phyloP scores from a whole-genome alignment of 2,113 vertebrate genomes.

The Phaethon lepturus region DNA sequence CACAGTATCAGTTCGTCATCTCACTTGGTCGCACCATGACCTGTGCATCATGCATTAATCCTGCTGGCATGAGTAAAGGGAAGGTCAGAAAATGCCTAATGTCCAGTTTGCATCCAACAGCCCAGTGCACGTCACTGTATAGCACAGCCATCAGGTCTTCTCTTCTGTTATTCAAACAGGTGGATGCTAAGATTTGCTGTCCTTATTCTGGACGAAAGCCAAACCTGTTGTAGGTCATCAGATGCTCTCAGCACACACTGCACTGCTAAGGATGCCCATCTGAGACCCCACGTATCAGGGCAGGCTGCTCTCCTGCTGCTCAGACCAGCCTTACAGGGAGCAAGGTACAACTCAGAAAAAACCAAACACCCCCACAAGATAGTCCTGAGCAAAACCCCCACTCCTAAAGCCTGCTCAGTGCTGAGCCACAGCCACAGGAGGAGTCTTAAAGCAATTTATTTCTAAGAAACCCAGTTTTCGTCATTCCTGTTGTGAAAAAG shows the following conservation, averaged over 20 bases:
- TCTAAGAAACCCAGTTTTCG: not conserved
- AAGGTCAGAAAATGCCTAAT: not conserved
- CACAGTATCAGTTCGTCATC: not conserved
- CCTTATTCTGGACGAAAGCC: not conserved
- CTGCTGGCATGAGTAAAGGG: not conserved
- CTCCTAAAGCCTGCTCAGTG: not conserved
- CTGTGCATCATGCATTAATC: fast-evolving
- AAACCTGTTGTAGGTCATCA: not conserved
- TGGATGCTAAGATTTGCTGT: not conserved
- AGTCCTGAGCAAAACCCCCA: not conserved
- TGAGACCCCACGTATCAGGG: not conserved
- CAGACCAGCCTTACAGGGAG: not conserved
- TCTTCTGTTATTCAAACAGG: not conserved
- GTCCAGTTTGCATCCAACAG: not conserved
- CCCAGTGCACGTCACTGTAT: not conserved
- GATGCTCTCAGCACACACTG: not conserved
- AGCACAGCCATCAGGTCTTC: not conserved
- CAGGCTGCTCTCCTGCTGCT: not conserved
- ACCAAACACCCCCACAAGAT: not conserved
- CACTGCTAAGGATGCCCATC: not conserved
- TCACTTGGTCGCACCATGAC: not conserved
- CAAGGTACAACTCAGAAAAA: not conserved
- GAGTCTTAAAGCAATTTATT: not conserved
- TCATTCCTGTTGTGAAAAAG: not conserved
- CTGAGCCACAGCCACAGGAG: not conserved